Evolutionary conservation across 2,797 vertebrate genomes (phyloP).

Genomic region (Labeo calbasu): DNA sequence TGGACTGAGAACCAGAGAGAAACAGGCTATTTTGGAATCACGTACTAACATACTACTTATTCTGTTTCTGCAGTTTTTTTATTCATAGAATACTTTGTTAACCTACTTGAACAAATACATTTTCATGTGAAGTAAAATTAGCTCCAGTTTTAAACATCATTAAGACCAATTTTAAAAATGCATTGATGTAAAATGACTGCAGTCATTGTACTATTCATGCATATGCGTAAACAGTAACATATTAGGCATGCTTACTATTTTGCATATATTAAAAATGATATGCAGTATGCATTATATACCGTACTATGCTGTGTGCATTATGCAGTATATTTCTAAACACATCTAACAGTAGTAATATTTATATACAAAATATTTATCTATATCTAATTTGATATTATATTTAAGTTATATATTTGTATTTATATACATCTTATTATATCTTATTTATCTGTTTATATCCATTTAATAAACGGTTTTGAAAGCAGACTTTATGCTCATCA

Average conservation of each 20-base stretch:
- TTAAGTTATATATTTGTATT: no score
- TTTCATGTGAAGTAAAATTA: neutral
- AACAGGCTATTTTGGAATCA: slow-evolving; percentile 9
- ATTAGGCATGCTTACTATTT: neutral
- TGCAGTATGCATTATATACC: neutral
- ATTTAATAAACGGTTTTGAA: no score
- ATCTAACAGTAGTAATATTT: neutral
- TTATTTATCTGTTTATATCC: no score
- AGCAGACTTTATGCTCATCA: neutral
- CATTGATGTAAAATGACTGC: neutral
- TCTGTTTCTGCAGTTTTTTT: neutral
- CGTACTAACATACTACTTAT: neutral
- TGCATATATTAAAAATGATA: neutral
- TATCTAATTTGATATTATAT: no score
- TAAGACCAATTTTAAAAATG: no score
- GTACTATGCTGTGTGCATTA: neutral
- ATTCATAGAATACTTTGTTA: no score
- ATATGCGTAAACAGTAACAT: neutral
- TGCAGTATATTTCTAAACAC: neutral
- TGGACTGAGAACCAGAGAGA: slow-evolving; percentile 2
- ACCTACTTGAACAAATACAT: neutral
- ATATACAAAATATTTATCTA: no score
- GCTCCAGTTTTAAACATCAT: neutral
- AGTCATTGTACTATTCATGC: neutral
- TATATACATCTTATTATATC: no score